These are phyloP conservation scores for Apostichopus parvimensis DNA, from an alignment of 35 echinoderm and acorn worm species.

Conservation along the genomic window DNA sequence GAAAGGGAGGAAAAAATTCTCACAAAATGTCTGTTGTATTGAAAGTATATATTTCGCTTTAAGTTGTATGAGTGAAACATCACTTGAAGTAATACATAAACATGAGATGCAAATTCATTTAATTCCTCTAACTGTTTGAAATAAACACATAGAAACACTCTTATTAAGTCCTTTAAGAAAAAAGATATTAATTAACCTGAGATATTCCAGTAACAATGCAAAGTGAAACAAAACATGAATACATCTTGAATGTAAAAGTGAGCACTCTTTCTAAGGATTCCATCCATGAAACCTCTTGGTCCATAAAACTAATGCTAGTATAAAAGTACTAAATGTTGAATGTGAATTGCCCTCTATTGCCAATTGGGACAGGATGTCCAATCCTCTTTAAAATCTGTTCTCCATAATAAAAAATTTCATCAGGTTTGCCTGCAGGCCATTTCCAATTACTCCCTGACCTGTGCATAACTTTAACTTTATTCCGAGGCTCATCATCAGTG, in stretches of 20 bases:
- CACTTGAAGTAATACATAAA: background rate
- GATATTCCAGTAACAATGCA: background rate
- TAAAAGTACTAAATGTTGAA: background rate
- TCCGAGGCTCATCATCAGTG: conserved; percentile 9
- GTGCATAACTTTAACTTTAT: conserved; percentile 20
- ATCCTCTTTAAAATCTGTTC: conserved; percentile 10
- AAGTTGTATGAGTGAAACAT: background rate
- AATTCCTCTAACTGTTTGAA: background rate
- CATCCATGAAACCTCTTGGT: no score
- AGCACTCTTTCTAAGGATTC: background rate
- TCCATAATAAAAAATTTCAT: conserved; percentile 13
- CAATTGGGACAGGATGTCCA: conserved; percentile 30
- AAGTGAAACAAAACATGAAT: background rate
- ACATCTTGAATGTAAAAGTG: background rate
- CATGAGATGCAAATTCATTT: background rate
- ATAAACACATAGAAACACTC: background rate
- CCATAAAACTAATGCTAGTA: no score
- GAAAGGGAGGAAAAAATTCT: background rate
- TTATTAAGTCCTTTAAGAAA: background rate
- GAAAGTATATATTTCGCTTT: background rate
- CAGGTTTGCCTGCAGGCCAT: conserved; percentile 32
- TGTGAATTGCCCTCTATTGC: conserved; percentile 12
- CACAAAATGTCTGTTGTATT: background rate
- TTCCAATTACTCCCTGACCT: conserved; percentile 39
- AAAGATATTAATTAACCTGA: background rate